These are phyloP conservation scores for Lamellibrachia luymesi DNA, from an alignment of 1,140 invertebrate species.

Conservation along the genomic window DNA sequence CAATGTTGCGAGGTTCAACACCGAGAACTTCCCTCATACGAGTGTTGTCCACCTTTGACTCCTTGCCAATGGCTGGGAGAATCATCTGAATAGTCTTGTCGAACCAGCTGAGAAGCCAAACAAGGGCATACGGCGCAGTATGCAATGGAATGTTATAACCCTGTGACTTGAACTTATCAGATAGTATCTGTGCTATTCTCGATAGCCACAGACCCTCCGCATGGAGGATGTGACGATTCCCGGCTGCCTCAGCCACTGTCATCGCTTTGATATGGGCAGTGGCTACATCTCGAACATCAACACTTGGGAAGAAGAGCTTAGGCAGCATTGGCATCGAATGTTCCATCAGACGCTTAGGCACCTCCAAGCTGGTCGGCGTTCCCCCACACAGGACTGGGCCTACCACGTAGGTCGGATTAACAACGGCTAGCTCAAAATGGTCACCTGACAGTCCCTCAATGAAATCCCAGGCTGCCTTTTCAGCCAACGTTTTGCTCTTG, in stretches of 20 bases:
- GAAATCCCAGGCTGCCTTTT: constrained; percentile 65
- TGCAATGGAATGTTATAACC: constrained; percentile 36
- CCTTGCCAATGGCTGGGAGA: constrained; percentile 57
- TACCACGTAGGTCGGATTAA: constrained; percentile 62
- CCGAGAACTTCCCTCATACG: constrained; percentile 56
- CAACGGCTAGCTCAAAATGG: constrained; percentile 60
- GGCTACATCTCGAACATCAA: constrained; percentile 65
- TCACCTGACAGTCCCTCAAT: constrained; percentile 33
- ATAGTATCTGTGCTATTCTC: constrained; percentile 56
- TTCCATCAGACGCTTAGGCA: constrained; percentile 57
- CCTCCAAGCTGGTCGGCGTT: constrained; percentile 4
- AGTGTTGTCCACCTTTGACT: constrained; percentile 60
- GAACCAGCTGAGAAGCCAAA: constrained; percentile 57
- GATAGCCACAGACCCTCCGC: constrained; percentile 56
- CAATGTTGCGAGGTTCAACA: constrained; percentile 51
- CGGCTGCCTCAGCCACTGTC: constrained; percentile 57
- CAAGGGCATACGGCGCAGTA: constrained; percentile 58
- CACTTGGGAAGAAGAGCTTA: constrained; percentile 57
- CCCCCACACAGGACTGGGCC: constrained; percentile 59
- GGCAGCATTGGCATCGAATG: constrained; percentile 58
- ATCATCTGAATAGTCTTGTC: constrained; percentile 57
- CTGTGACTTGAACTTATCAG: constrained; percentile 58
- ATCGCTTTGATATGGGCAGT: constrained; percentile 62
- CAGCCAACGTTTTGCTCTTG: constrained; percentile 62
- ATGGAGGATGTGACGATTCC: constrained; percentile 53